These are phyloP conservation scores for Zoanthus sociatus DNA, from an alignment of 92 coral and sea anemone species.

Conservation along the genomic window DNA sequence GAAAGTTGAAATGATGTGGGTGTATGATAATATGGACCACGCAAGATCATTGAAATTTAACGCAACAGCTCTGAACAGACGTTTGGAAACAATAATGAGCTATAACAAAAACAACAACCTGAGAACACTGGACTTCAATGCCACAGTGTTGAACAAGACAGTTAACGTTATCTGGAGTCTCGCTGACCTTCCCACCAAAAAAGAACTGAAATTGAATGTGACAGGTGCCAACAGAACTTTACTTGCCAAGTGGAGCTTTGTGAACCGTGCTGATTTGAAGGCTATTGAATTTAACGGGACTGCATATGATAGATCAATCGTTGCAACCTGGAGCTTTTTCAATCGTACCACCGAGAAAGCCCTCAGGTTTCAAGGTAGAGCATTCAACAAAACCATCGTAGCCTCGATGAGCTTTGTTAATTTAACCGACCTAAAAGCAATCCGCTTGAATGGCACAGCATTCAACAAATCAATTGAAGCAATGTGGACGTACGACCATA, in stretches of 20 bases:
- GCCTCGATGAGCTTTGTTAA: conserved; percentile 50
- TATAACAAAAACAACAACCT: conserved; percentile 54
- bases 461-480: conserved; percentile 51
- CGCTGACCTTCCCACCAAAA: conserved; percentile 57
- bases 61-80: conserved; percentile 74
- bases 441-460: conserved; percentile 55
- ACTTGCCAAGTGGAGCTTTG: conserved; percentile 64
- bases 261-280: conserved; percentile 63
- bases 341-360: conserved; percentile 71
- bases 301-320: conserved; percentile 70
- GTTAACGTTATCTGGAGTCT: conserved; percentile 72
- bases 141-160: conserved; percentile 68
- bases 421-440: conserved; percentile 48
- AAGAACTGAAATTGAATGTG: conserved; percentile 73
- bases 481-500: conserved; percentile 49
- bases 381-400: conserved; percentile 57
- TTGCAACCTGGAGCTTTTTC: conserved; percentile 68
- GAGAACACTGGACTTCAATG: conserved; percentile 68
- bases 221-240: conserved; percentile 65
- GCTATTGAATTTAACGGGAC: conserved; percentile 80
- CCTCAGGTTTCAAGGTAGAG: conserved; percentile 72
- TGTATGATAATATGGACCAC: conserved; percentile 44
- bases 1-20: conserved; percentile 68
- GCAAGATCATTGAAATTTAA: conserved; percentile 79
- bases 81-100: conserved; percentile 61